Evolutionary conservation across 2,113 vertebrate species (phyloP), one percentile per base, ranked within the genome.

Genomic region (Psettodes erumei): DNA sequence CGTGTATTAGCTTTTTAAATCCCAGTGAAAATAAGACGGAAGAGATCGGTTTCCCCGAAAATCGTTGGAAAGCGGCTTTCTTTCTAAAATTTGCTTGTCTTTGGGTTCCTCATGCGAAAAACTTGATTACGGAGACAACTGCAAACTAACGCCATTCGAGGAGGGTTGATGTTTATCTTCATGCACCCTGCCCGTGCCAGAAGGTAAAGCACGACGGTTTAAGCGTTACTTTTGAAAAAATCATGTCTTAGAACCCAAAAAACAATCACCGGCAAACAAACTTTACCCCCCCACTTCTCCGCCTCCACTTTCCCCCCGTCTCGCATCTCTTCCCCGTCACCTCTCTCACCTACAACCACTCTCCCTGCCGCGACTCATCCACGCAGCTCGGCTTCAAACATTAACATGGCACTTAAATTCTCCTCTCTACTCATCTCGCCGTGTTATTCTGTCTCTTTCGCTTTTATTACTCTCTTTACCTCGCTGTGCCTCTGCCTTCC

Each of bases 381-480:
- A 21, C 33, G 27, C 64, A n/a, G 40, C 35, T 6, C 33, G 18
- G 37, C 69, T 77, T 75, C 74, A 78, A 53, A 72, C 75, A 64
- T 82, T 80, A 81, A 75, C 71, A 61, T 51, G 58, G 55, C 50
- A 72, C 70, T 77, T 71, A 43, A 38, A 27, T 68, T 77, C 51
- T 74, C 11, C 28, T 35, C 60, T 76, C 56, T 51, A 40, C 69
- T 66, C 66, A 18, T 60, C 71, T 77, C 38, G 12, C 9, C 45
- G 56, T 79, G 82, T 65, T 81, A 6, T 70, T 42, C 60, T 42
- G 58, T 82, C 70, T 80, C 47, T 51, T 73, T 71, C 81, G 19
- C 56, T 38, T 66, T 62, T 60, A 64, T 85, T 68, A 18, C 80
- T 69, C 69, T 72, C 63, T 63, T 82, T 85, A 81, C 72, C 66